phyloP scores from a whole-genome alignment of 2,888 invertebrate genomes.

The Epistrophe grossulariae region DNA sequence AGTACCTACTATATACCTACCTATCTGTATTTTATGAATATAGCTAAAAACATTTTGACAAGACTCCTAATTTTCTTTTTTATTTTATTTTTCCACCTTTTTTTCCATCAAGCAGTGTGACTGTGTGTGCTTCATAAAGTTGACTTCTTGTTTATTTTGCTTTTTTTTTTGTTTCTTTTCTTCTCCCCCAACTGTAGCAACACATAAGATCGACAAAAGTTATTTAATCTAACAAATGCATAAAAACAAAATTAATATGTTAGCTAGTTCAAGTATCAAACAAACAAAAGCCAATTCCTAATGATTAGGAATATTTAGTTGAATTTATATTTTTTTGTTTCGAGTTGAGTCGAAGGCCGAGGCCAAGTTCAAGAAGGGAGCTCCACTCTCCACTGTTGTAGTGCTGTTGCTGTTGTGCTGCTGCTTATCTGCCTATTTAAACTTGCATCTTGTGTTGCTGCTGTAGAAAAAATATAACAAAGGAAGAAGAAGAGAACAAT shows the following conservation, averaged over 20 bases:
- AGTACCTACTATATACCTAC: constrained; percentile 17
- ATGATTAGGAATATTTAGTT: constrained; percentile 75
- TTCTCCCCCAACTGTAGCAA: constrained; percentile 32
- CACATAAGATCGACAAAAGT: constrained; percentile 40
- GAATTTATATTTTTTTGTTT: constrained; percentile 72
- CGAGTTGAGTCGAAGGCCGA: constrained; percentile 60
- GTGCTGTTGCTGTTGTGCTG: constrained; percentile 4
- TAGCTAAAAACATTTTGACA: constrained; percentile 60
- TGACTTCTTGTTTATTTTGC: constrained; percentile 51
- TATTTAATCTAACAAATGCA: constrained; percentile 62
- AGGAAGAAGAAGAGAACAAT: constrained; percentile 37
- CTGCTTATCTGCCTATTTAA: constrained; percentile 52
- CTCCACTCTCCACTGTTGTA: not conserved
- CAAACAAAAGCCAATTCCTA: constrained; percentile 72
- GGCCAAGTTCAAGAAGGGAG: constrained; percentile 26
- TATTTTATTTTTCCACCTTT: constrained; percentile 18
- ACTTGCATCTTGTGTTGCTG: constrained; percentile 43
- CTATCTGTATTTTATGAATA: not conserved
- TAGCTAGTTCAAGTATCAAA: constrained; percentile 74
- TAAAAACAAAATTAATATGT: constrained; percentile 67
- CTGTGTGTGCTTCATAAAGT: constrained; percentile 34
- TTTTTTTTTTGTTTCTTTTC: constrained; percentile 54
- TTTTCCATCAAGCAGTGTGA: constrained; percentile 9
- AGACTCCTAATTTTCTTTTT: constrained; percentile 44
- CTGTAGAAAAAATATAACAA: constrained; percentile 26